Percentiles rank a stretch among this genome's conserved stretches.
These are phyloP conservation scores for Nephrotoma flavescens DNA, from an alignment of 2,888 invertebrate species.

Conservation along the genomic window DNA sequence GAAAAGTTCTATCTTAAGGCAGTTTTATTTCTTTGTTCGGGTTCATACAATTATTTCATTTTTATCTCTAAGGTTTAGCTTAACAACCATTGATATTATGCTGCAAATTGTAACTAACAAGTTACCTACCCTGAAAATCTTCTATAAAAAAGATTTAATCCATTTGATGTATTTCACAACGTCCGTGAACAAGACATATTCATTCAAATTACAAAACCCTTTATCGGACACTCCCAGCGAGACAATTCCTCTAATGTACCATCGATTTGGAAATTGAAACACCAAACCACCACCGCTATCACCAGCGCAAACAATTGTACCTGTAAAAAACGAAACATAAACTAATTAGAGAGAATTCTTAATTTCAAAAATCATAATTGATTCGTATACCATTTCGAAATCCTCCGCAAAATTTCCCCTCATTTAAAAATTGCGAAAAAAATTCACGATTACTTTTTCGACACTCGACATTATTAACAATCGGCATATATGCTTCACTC, in stretches of 20 bases:
- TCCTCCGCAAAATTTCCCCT: not conserved
- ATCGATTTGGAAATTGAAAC: not conserved
- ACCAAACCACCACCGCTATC: conserved; percentile 2
- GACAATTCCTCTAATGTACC: conserved; percentile 6
- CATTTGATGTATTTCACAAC: not conserved
- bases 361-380: too few species aligned
- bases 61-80: too few species aligned
- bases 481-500: not conserved
- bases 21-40: too few species aligned
- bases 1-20: too few species aligned
- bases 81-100: too few species aligned
- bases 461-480: not conserved
- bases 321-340: not conserved
- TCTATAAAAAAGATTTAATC: not conserved
- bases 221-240: not conserved
- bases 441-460: not conserved
- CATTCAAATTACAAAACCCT: not conserved
- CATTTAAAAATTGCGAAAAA: not conserved
- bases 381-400: not conserved
- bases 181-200: conserved; percentile 5
- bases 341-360: not conserved
- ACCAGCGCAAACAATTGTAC: not conserved
- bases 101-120: too few species aligned
- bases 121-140: too few species aligned
- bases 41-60: too few species aligned